Evolutionary conservation across 2,113 vertebrate species (phyloP).

Genomic region (Neofelis nebulosa): DNA sequence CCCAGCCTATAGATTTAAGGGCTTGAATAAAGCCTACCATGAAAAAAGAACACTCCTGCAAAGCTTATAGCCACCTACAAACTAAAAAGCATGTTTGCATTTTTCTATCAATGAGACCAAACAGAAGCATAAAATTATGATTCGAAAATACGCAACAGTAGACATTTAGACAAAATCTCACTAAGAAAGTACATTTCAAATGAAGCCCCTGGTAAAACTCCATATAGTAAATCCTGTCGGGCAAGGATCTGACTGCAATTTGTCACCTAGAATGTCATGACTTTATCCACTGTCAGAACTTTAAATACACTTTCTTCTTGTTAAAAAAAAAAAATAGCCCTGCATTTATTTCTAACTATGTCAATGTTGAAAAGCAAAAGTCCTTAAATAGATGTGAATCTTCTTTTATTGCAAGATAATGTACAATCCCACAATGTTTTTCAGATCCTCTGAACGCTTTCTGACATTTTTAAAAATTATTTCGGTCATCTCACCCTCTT

Average conservation of each 20-base stretch:
- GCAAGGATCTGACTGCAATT: not conserved
- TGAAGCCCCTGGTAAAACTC: not conserved
- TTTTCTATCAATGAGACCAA: not conserved
- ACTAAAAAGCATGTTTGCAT: not conserved
- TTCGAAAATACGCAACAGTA: not conserved
- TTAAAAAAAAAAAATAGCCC: not conserved
- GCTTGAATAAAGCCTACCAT: not conserved
- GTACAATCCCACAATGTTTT: not conserved
- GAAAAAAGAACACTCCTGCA: not conserved
- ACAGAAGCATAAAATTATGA: not conserved
- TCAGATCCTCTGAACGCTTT: not conserved
- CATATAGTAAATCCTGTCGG: not conserved
- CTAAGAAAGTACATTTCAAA: not conserved
- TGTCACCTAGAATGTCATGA: not conserved
- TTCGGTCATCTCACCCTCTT: not conserved
- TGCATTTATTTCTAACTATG: constrained; percentile 2
- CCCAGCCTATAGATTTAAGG: not conserved
- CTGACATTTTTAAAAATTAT: not conserved
- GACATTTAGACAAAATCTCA: constrained; percentile 32
- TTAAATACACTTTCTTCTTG: constrained; percentile 8
- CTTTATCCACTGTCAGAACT: constrained; percentile 2
- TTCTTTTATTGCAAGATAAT: not conserved
- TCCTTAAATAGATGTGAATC: constrained; percentile 12
- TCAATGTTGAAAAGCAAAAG: constrained; percentile 8
- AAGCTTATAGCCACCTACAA: not conserved